A percentile compares a stretch with the other conserved stretches of the same genome.
Conservation (phyloP, 2,113 vertebrate species). For the Callaeas wilsoni region DNA sequence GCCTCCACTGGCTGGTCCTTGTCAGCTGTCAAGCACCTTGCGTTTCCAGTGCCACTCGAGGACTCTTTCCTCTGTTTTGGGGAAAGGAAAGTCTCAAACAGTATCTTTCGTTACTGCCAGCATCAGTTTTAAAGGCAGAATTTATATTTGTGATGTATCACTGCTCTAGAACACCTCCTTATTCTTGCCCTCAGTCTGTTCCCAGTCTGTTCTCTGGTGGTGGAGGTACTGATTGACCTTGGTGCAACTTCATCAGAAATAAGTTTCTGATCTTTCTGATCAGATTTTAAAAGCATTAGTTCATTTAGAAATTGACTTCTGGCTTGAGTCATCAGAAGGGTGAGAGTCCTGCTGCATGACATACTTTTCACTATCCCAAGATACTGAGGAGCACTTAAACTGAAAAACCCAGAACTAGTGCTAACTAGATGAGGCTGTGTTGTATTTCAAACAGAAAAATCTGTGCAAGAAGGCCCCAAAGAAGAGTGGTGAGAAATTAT, state of each 20-base stretch:
- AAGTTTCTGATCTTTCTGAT: neutral
- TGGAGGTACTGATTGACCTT: neutral
- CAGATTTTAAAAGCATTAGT: neutral
- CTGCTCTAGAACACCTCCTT: rapidly evolving
- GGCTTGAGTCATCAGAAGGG: neutral
- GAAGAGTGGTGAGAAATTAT: neutral
- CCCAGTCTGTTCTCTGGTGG: neutral
- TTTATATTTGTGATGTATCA: neutral
- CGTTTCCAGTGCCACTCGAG: neutral
- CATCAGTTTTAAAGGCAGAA: neutral
- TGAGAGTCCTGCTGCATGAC: rapidly evolving
- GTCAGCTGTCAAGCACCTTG: neutral
- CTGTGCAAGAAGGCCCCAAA: neutral
- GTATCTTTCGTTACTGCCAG: neutral
- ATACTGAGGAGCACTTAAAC: neutral
- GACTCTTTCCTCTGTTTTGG: neutral
- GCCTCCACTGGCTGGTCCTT: neutral
- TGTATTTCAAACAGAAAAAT: neutral
- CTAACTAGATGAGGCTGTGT: neutral
- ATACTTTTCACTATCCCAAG: neutral
- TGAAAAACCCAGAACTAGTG: neutral
- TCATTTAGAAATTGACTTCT: neutral
- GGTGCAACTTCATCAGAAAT: neutral
- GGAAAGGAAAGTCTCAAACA: neutral
- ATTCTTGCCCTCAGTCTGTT: neutral